Evolutionary conservation across 2,797 vertebrate genomes (phyloP), one percentile per base, ranked within the genome.

Genomic region (Mionectes olivaceus): DNA sequence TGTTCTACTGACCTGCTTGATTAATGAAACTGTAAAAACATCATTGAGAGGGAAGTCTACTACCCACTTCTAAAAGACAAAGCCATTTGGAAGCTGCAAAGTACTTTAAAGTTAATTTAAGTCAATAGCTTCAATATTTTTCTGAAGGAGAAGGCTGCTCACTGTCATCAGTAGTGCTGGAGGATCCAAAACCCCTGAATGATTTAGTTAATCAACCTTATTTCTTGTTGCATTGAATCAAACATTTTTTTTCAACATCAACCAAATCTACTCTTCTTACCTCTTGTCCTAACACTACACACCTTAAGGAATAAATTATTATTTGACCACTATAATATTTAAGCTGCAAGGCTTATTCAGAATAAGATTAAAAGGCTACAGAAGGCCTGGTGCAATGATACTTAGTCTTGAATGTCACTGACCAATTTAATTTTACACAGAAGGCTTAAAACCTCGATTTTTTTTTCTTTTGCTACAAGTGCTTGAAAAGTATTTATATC

Each of bases 121-220:
- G 56, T 74, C 18, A 83, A 53, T 23, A 70, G 5, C 19, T 93
- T 64, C 7, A 25, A 22, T 37, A 71, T 67, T 49, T 33, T 85
- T 60, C 14, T 78, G 41, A 60, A 90, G 27, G 16, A 60, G 60
- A 55, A 25, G 7, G 24, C 3, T 87, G 13, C 41, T 76, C 0
- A 0, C 32, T 57, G 8, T 81, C 21, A 78, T 44, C 24, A 59
- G 17, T 28, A 64, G 15, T 25, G 41, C 18, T 78, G 46, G 86
- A 71, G 8, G 19, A 49, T 25, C 8, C 5, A 55, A 68, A 12
- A 7, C 0, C 2, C 9, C 2, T 0, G 1, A 60, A 87, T 6
- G 1, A 37, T 65, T 65, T 64, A 33, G 13, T 33, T 91, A 67
- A 59, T 67, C 11, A 8, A 32, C 17, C 5, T 70, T 67, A 47